A percentile compares a stretch with the other conserved stretches of the same genome.
These are phyloP conservation scores for Pheosia tremula DNA, from an alignment of 2,888 invertebrate species.

Conservation along the genomic window DNA sequence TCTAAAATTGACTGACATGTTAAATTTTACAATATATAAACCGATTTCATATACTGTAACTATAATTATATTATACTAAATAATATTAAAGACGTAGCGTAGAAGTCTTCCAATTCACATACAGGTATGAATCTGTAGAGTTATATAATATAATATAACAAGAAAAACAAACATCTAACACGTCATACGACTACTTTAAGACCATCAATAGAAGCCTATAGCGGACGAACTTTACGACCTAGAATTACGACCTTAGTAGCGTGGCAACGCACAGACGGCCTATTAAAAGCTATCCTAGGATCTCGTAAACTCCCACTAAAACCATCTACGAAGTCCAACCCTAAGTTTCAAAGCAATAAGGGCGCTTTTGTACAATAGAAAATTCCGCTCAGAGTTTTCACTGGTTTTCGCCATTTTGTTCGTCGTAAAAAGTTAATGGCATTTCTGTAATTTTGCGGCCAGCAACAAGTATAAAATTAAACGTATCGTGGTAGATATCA, in stretches of 20 bases:
- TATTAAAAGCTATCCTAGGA: conserved; percentile 78
- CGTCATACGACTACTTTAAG: conserved; percentile 38
- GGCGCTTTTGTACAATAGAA: conserved; percentile 39
- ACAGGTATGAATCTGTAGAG: no score
- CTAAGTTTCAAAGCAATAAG: conserved; percentile 43
- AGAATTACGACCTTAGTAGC: conserved; percentile 66
- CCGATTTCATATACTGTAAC: no score
- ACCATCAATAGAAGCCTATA: conserved; percentile 48
- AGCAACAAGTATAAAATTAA: conserved; percentile 77
- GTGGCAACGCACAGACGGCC: conserved; percentile 65
- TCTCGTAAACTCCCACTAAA: conserved; percentile 50
- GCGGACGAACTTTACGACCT: conserved; percentile 69
- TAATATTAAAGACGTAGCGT: no score
- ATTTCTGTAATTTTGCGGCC: conserved; percentile 66
- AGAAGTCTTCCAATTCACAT: no score
- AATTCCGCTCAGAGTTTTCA: conserved; percentile 54
- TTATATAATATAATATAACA: neutral
- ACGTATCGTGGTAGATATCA: conserved; percentile 42
- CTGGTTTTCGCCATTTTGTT: conserved; percentile 70
- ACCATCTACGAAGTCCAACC: conserved; percentile 35
- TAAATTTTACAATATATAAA: no score
- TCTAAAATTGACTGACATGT: no score
- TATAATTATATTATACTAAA: no score
- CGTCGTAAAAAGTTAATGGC: conserved; percentile 79
- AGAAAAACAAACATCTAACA: conserved; percentile 22